Conservation (phyloP, 2,797 vertebrate genomes). For the Poecilia wingei region DNA sequence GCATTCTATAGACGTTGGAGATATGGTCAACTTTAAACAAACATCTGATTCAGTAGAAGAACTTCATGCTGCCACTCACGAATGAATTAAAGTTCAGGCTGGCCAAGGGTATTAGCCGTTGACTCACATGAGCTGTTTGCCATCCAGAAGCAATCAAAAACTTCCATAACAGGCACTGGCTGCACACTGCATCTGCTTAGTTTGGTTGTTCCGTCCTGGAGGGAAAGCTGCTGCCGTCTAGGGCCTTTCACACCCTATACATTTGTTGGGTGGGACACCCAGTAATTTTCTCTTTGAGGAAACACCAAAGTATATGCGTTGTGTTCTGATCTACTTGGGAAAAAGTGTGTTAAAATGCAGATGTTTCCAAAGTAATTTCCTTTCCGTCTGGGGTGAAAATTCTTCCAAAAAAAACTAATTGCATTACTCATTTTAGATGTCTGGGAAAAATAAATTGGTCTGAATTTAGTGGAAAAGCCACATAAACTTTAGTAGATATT, state of each 20-base stretch:
- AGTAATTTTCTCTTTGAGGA: conserved; percentile 79
- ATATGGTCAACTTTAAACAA: conserved; percentile 87
- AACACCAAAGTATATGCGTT: conserved; percentile 57
- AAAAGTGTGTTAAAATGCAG: conserved; percentile 25
- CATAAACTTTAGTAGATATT: neutral
- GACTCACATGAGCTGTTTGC: conserved; percentile 86
- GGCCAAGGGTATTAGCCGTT: conserved; percentile 86
- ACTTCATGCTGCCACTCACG: conserved; percentile 87
- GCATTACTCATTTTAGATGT: conserved; percentile 9
- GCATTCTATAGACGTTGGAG: conserved; percentile 81
- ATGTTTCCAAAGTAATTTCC: conserved; percentile 31
- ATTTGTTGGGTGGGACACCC: conserved; percentile 61
- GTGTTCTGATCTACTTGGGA: conserved; percentile 37
- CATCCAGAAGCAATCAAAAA: conserved; percentile 63
- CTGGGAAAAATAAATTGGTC: conserved; percentile 2
- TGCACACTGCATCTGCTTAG: conserved; percentile 62
- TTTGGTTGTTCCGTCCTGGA: conserved; percentile 67
- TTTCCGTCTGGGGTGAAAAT: conserved; percentile 2
- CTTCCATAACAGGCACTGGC: conserved; percentile 77
- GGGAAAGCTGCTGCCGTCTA: conserved; percentile 63
- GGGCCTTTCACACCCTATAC: conserved; percentile 69
- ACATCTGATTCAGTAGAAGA: conserved; percentile 81
- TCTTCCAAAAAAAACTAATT: conserved; percentile 14
- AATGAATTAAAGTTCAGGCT: conserved; percentile 87
- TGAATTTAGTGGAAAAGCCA: neutral